Evolutionary conservation across 2,888 invertebrate species (phyloP), one percentile per base, ranked within the genome.

Genomic region (Trichopria drosophilae): DNA sequence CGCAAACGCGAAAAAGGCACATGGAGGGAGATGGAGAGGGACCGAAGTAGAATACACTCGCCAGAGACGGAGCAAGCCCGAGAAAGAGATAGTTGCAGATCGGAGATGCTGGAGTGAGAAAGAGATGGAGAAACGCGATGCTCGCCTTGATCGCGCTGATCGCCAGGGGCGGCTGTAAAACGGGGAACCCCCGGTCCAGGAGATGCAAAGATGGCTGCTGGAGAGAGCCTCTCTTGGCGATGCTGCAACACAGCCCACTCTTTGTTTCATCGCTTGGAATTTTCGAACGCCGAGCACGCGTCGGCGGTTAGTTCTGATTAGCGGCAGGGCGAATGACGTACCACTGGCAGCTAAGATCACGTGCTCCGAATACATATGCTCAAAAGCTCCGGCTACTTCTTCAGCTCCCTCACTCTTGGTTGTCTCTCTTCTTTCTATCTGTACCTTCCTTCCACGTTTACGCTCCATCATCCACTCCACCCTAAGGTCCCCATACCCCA

Each of bases 251-350:
- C 55, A 43, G 18, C 18, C 34, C 50, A 47, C 41, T 46, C 19
- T 52, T 39, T 46, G 47, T 55, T 26, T 26, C 50, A 46, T 28
- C 52, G 40, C 46, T 43, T 43, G 34, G 51, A 45, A 57, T 60
- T 63, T 57, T 53, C 46, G 62, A 59, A 75, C 67, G 68, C 74
- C 48, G 55, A 61, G 70, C 74, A 75, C 74, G 74, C 67, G 64
- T 64, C 66, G 66, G 65, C 75, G 69, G 73, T 75, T 75, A 75
- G 74, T 74, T 75, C 75, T 75, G 75, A 75, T 75, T 75, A 75
- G 74, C 73, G 69, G 64, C 67, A 62, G 69, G 65, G 64, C 73
- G 73, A 71, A 72, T 72, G 73, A 74, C 72, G 73, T 73, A 74
- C 72, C 73, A 72, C 72, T 73, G 71, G 63, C 67, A 62, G 61